phyloP scores from a whole-genome alignment of 2,888 invertebrate genomes.

The Anoplius nigerrimus region DNA sequence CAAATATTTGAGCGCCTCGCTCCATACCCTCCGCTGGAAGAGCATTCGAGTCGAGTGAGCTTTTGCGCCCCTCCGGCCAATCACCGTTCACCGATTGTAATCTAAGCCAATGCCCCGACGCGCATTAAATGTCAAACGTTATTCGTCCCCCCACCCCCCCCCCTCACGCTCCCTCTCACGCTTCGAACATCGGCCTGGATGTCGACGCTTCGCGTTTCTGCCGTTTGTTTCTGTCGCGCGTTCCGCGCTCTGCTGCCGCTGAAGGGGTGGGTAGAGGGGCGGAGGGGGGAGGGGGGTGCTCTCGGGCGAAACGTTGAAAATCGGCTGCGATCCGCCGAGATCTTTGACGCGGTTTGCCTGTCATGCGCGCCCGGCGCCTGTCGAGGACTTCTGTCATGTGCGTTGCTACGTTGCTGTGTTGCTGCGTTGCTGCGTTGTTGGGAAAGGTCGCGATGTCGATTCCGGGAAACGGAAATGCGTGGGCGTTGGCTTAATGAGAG shows the following conservation, averaged over 20 bases:
- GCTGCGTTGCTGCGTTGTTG: constrained; percentile 20
- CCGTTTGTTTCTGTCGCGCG: too few species aligned
- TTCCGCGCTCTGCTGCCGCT: too few species aligned
- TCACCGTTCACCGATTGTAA: constrained; percentile 58
- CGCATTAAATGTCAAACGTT: constrained; percentile 71
- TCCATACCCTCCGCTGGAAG: constrained; percentile 50
- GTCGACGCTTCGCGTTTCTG: too few species aligned
- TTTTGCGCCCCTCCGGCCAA: constrained; percentile 56
- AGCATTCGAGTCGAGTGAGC: constrained; percentile 61
- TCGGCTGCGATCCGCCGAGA: constrained; percentile 52
- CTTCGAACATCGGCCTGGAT: too few species aligned
- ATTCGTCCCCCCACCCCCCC: too few species aligned
- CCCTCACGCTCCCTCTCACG: too few species aligned
- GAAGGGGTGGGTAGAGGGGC: constrained; percentile 19
- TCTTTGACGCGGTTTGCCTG: constrained; percentile 37
- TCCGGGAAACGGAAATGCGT: constrained; percentile 9
- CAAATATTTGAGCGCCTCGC: constrained; percentile 55
- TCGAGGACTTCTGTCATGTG: too few species aligned
- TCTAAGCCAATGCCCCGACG: constrained; percentile 61
- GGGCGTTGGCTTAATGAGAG: too few species aligned
- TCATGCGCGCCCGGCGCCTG: constrained; percentile 17
- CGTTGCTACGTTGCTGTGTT: constrained; percentile 3
- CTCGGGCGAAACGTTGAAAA: constrained; percentile 49
- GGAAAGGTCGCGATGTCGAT: constrained; percentile 27
- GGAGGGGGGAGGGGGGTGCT: constrained; percentile 25